Conservation (phyloP, 2,113 vertebrate genomes). For the Mandrillus leucophaeus region DNA sequence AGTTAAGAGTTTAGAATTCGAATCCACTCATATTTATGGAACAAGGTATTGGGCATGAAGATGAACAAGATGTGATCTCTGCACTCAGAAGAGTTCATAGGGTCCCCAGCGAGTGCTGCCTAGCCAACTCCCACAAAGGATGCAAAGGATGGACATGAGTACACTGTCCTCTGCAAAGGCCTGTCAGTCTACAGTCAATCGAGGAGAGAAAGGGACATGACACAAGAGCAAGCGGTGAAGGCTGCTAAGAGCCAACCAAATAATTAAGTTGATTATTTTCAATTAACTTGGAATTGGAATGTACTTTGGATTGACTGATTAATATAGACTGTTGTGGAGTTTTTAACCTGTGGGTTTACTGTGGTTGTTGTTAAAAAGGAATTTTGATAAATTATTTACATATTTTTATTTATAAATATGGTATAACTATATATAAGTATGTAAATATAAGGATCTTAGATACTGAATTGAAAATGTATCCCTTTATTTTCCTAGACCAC, state of each 20-base stretch:
- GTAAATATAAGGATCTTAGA: not conserved
- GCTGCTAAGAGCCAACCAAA: not conserved
- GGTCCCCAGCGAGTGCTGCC: not conserved
- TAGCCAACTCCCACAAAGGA: not conserved
- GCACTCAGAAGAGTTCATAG: not conserved
- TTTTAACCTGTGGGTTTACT: not conserved
- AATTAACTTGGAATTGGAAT: not conserved
- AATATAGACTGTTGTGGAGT: not conserved
- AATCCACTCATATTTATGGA: not conserved
- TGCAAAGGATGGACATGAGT: no score
- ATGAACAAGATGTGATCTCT: not conserved
- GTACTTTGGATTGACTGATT: not conserved
- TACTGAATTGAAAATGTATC: not conserved
- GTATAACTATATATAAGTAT: not conserved
- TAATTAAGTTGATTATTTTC: not conserved
- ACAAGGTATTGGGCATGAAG: not conserved
- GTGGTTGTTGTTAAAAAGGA: not conserved
- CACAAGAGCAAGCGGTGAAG: not conserved
- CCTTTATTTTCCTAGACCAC: not conserved
- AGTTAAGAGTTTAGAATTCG: not conserved
- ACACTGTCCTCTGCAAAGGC: not conserved
- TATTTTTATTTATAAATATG: not conserved
- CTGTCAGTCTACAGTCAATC: not conserved
- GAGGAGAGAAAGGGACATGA: not conserved
- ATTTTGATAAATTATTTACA: conserved; percentile 25